A percentile compares a stretch with the other conserved stretches of the same genome.
phyloP scores from a whole-genome alignment of 2,113 vertebrate species.

The Morphnarchus princeps region DNA sequence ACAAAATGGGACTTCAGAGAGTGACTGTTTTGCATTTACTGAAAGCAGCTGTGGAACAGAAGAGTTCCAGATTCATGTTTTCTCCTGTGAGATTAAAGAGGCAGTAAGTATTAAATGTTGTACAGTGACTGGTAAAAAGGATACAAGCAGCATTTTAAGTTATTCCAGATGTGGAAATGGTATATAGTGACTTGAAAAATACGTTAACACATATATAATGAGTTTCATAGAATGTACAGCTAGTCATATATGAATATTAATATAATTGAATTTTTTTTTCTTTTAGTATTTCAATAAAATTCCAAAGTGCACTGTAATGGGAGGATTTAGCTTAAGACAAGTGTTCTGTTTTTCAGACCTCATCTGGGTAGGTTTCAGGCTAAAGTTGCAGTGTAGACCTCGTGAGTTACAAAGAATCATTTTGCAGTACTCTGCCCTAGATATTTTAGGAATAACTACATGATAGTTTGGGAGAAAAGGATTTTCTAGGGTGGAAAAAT shows the following conservation, averaged over 20 bases:
- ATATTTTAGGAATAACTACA: neutral
- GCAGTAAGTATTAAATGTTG: slow-evolving; percentile 82
- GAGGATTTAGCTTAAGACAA: neutral
- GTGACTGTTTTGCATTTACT: slow-evolving; percentile 94
- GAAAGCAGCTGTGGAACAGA: slow-evolving; percentile 94
- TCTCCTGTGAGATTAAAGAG: slow-evolving; percentile 97
- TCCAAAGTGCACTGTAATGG: neutral
- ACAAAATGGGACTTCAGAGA: slow-evolving; percentile 84
- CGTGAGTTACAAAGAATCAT: neutral
- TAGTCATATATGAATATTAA: neutral
- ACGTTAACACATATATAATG: neutral
- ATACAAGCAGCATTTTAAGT: neutral
- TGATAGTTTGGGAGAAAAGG: neutral
- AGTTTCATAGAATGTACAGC: neutral
- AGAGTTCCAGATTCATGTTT: slow-evolving; percentile 98
- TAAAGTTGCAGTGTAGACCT: neutral
- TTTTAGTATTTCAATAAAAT: neutral
- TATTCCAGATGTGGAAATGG: neutral
- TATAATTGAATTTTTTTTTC: neutral
- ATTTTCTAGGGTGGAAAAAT: neutral
- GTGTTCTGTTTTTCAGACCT: neutral
- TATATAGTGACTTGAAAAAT: neutral
- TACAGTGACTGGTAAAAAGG: neutral
- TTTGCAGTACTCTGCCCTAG: neutral
- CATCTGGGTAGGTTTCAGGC: neutral